Percentiles rank a stretch among this genome's conserved stretches.
These are phyloP conservation scores for Pseudopipra pipra DNA, from an alignment of 2,113 vertebrate genomes.

Conservation along the genomic window DNA sequence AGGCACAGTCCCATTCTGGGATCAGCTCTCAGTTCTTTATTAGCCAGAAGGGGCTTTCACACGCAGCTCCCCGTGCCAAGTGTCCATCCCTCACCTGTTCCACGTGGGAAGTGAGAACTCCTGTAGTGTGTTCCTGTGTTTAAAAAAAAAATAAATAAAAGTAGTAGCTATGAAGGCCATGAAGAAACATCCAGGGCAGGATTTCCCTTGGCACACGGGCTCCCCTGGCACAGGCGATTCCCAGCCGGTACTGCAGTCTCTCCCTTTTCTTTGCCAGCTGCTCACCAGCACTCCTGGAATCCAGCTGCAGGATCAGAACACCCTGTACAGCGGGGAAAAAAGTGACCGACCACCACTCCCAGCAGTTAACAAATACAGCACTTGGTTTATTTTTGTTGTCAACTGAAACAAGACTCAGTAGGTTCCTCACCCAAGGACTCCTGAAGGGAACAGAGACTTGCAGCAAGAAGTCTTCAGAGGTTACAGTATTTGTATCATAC, in stretches of 20 bases:
- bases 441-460: conserved; percentile 32
- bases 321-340: rapidly evolving
- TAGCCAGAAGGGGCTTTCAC: background rate
- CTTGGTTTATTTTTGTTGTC: conserved; percentile 65
- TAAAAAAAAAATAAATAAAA: no score
- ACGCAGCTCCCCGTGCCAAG: background rate
- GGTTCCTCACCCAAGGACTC: conserved; percentile 34
- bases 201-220: background rate
- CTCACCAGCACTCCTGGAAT: background rate
- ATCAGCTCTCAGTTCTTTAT: rapidly evolving
- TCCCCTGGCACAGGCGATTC: background rate
- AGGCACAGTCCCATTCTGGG: background rate
- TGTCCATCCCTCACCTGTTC: background rate
- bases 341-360: background rate
- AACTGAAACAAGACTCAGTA: conserved; percentile 29
- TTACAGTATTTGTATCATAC: conserved; percentile 58
- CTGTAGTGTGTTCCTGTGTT: background rate
- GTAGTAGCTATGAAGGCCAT: background rate
- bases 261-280: background rate
- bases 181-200: rapidly evolving
- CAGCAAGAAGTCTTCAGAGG: conserved; percentile 45
- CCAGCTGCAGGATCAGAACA: background rate
- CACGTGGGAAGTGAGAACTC: background rate
- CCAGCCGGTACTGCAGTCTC: background rate
- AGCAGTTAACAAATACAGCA: conserved; percentile 39